Evolutionary conservation across 2,113 vertebrate species (phyloP).

Genomic region (Atrichornis clamosus): DNA sequence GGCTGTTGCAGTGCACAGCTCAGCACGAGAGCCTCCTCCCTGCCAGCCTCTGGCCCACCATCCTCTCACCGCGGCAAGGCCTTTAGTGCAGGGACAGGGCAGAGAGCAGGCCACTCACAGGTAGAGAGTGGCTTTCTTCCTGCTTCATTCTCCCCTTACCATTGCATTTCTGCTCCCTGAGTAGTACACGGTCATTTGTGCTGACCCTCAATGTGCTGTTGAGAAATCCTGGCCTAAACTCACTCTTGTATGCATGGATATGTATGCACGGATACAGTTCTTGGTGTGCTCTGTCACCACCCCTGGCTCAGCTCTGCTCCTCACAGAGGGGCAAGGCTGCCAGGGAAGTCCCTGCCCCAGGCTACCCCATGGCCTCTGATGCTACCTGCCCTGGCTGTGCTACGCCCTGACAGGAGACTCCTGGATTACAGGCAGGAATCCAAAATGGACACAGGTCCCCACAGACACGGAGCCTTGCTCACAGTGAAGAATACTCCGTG

Average conservation of each 20-base stretch:
- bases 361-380: background rate
- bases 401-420: background rate
- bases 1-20: background rate
- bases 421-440: background rate
- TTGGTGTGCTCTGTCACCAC: background rate
- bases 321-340: background rate
- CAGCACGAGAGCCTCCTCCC: background rate
- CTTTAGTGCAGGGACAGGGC: background rate
- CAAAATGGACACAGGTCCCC: background rate
- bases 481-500: background rate
- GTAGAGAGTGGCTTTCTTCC: background rate
- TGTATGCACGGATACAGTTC: background rate
- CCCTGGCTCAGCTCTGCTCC: background rate
- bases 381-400: rapidly evolving
- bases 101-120: background rate
- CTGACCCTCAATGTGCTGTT: background rate
- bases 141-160: background rate
- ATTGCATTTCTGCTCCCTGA: background rate
- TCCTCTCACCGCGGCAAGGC: background rate
- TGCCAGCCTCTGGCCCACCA: rapidly evolving
- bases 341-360: rapidly evolving
- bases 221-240: background rate
- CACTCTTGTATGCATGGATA: background rate
- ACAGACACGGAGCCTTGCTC: background rate
- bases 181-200: background rate